Conservation (phyloP, 2,113 vertebrate species). For the Camelus bactrianus region DNA sequence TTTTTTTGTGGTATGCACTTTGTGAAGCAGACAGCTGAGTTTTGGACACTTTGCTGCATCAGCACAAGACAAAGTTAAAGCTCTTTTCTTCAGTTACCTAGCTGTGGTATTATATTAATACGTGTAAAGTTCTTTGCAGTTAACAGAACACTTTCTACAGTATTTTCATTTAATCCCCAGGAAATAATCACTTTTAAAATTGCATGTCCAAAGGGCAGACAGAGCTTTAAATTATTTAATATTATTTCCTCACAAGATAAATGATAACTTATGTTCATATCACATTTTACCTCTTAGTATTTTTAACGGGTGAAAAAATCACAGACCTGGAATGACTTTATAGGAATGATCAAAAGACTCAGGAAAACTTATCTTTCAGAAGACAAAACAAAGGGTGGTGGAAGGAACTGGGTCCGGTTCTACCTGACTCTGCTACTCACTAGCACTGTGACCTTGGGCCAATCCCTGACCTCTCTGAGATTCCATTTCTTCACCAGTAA, state of each 20-base stretch:
- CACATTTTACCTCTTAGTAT: not conserved
- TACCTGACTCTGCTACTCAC: not conserved
- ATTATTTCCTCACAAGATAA: conserved; percentile 2
- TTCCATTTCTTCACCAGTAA: not conserved
- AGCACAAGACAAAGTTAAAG: not conserved
- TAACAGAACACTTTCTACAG: not conserved
- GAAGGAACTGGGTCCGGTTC: not conserved
- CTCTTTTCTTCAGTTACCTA: not conserved
- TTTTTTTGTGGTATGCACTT: not conserved
- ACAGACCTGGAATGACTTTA: not conserved
- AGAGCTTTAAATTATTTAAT: not conserved
- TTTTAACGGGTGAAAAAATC: not conserved
- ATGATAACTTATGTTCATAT: not conserved
- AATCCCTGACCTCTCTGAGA: not conserved
- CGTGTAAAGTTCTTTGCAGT: not conserved
- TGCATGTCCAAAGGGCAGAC: not conserved
- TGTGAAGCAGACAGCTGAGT: not conserved
- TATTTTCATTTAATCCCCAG: not conserved
- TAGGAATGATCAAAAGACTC: not conserved
- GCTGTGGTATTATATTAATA: not conserved
- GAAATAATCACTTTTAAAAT: not conserved
- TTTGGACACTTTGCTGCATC: not conserved
- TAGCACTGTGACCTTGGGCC: not conserved
- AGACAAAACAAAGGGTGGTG: not conserved
- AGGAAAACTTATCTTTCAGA: not conserved